Conservation (phyloP, 2,797 vertebrate genomes). For the Neostethus bicornis region DNA sequence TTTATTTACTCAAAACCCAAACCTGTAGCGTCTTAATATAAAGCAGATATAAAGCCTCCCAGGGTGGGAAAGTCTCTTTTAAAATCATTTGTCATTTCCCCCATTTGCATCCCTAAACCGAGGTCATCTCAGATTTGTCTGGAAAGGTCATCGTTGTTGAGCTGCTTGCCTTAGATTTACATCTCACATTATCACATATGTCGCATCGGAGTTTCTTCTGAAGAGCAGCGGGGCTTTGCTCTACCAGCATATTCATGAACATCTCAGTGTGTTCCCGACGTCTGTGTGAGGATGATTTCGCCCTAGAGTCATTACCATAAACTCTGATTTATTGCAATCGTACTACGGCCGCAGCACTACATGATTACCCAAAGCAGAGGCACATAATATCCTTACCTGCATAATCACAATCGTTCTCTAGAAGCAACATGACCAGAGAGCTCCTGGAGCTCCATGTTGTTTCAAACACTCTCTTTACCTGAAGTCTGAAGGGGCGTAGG, state of each 20-base stretch:
- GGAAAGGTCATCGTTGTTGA: constrained; percentile 55
- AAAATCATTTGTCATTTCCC: constrained; percentile 26
- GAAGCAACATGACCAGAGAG: constrained; percentile 66
- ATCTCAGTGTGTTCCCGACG: constrained; percentile 39
- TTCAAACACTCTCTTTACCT: constrained; percentile 57
- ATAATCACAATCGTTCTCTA: constrained; percentile 62
- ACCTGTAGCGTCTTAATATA: neutral
- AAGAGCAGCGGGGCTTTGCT: constrained; percentile 18
- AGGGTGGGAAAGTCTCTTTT: constrained; percentile 12
- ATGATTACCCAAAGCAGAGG: constrained; percentile 64
- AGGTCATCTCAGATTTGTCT: constrained; percentile 43
- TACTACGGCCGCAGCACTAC: constrained; percentile 31
- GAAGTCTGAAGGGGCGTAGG: constrained; percentile 60
- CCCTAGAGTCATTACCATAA: constrained; percentile 68
- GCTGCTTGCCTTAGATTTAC: constrained; percentile 39
- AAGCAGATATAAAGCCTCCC: neutral
- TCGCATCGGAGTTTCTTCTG: constrained; percentile 12
- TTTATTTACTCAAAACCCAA: too few relatives aligned
- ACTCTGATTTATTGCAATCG: constrained; percentile 69
- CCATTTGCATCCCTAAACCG: constrained; percentile 38
- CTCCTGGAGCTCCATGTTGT: constrained; percentile 54
- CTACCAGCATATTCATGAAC: constrained; percentile 57
- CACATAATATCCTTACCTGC: constrained; percentile 61
- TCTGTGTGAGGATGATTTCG: constrained; percentile 58
- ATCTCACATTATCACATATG: constrained; percentile 40